Conservation (phyloP, 2,888 invertebrate species). For the Gisinianus flammeolus region DNA sequence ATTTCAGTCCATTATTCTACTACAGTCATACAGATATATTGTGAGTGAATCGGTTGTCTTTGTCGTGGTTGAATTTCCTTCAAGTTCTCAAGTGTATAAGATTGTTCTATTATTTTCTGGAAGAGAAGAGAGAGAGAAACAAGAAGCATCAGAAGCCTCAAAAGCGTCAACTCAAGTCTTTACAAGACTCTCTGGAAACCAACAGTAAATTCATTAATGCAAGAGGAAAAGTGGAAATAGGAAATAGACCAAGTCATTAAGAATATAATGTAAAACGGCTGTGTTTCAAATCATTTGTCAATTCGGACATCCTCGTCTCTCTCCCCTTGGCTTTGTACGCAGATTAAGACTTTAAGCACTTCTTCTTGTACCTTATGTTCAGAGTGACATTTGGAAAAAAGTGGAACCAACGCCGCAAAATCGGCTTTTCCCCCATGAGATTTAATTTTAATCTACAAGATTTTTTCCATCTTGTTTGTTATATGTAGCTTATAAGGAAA, state of each 20-base stretch:
- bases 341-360: background rate
- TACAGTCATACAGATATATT: too few relatives aligned
- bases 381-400: background rate
- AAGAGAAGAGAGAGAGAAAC: background rate
- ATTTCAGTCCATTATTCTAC: too few relatives aligned
- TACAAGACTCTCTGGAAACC: too few relatives aligned
- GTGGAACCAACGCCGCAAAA: background rate
- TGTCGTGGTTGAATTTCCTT: too few relatives aligned
- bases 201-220: too few relatives aligned
- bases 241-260: too few relatives aligned
- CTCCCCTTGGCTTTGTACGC: background rate
- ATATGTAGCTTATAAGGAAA: too few relatives aligned
- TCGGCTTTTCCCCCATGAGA: background rate
- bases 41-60: too few relatives aligned
- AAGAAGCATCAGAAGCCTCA: background rate
- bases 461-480: background rate
- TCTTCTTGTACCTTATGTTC: background rate
- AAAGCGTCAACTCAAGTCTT: background rate
- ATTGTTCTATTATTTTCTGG: background rate
- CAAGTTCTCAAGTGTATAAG: too few relatives aligned
- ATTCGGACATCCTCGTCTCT: background rate
- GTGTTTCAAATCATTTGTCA: slow-evolving; percentile 13
- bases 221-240: too few relatives aligned
- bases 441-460: background rate
- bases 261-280: too few relatives aligned